phyloP scores from a whole-genome alignment of 2,888 invertebrate genomes.

The Sesia apiformis region DNA sequence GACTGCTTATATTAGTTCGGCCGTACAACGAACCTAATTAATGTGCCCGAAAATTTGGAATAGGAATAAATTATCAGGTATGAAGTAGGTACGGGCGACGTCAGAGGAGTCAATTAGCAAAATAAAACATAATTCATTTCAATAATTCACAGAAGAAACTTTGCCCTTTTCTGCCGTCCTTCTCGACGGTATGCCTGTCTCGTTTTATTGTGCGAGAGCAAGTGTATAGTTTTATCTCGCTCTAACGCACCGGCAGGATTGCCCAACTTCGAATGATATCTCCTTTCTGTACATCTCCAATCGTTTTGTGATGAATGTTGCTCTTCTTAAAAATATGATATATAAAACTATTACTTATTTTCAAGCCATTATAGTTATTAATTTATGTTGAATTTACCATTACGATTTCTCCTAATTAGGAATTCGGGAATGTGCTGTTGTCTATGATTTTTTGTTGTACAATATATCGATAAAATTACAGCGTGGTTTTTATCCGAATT shows the following conservation, averaged over 20 bases:
- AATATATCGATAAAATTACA: too few relatives aligned
- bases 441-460: too few relatives aligned
- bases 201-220: constrained; percentile 11
- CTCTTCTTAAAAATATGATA: constrained; percentile 11
- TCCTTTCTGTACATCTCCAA: constrained; percentile 35
- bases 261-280: constrained; percentile 48
- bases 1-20: not conserved
- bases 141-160: constrained; percentile 49
- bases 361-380: not conserved
- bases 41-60: constrained; percentile 24
- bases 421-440: too few relatives aligned
- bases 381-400: too few relatives aligned
- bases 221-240: constrained; percentile 25
- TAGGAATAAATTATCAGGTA: constrained; percentile 28
- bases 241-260: constrained; percentile 32
- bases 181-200: constrained; percentile 19
- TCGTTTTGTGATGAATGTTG: constrained; percentile 16
- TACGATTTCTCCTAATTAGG: too few relatives aligned
- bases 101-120: constrained; percentile 42
- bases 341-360: not conserved
- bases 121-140: constrained; percentile 55
- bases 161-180: constrained; percentile 30
- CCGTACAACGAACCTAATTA: constrained; percentile 19
- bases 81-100: constrained; percentile 13
- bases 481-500: too few relatives aligned